Conservation (phyloP, 2,888 invertebrate species). For the Alentia gelatinosa region DNA sequence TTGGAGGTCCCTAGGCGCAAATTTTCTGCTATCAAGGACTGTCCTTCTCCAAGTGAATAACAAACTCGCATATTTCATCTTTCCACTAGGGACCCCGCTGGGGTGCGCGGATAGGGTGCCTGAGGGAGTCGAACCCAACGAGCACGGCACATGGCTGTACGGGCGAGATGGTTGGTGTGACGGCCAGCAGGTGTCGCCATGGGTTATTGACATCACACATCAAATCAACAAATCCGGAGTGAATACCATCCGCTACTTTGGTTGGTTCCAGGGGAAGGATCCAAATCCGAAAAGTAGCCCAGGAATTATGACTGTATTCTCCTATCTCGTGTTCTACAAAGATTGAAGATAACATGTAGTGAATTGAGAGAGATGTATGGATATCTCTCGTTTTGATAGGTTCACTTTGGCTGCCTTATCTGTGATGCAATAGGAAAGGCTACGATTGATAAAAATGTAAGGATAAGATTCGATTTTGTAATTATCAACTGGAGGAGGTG, state of each 20-base stretch:
- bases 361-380: too few relatives aligned
- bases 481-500: too few relatives aligned
- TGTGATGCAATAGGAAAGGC: too few relatives aligned
- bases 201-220: constrained; percentile 61
- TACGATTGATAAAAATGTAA: too few relatives aligned
- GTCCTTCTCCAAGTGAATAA: too few relatives aligned
- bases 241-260: constrained; percentile 67
- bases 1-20: too few relatives aligned
- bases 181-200: constrained; percentile 65
- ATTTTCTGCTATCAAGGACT: too few relatives aligned
- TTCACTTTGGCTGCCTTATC: too few relatives aligned
- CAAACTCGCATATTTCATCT: too few relatives aligned
- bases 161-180: constrained; percentile 75
- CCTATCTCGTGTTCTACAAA: constrained; percentile 68
- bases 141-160: constrained; percentile 75
- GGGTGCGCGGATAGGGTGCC: constrained; percentile 70
- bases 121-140: constrained; percentile 70
- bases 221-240: constrained; percentile 9
- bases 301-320: constrained; percentile 68
- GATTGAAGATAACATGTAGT: not conserved
- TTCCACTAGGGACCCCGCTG: constrained; percentile 70
- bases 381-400: too few relatives aligned
- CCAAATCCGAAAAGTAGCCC: constrained; percentile 70
- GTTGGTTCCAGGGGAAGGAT: constrained; percentile 68
- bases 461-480: too few relatives aligned